Evolutionary conservation across 2,888 invertebrate genomes (phyloP).

Genomic region (Ernsta delagoae): DNA sequence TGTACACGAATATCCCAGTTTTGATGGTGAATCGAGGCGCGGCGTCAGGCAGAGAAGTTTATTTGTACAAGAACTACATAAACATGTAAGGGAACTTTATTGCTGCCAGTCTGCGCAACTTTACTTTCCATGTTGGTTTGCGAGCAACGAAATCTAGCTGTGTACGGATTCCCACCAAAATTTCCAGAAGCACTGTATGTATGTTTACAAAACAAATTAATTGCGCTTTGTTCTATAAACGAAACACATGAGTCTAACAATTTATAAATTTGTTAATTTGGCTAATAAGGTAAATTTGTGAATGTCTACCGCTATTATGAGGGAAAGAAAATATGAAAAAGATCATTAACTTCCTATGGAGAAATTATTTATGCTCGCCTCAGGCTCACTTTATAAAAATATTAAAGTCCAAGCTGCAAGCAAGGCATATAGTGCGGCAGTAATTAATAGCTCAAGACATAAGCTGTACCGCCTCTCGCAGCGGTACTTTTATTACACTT

Average conservation of each 20-base stretch:
- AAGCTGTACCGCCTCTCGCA: constrained; percentile 18
- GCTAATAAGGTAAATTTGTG: neutral
- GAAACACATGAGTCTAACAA: too few species aligned
- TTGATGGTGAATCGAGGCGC: constrained; percentile 43
- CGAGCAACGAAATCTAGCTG: constrained; percentile 59
- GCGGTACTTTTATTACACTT: constrained; percentile 37
- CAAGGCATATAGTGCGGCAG: constrained; percentile 44
- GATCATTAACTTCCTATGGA: neutral
- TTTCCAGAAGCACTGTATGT: constrained; percentile 4
- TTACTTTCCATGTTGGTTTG: constrained; percentile 49
- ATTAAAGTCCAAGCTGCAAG: constrained; percentile 1
- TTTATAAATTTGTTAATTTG: too few species aligned
- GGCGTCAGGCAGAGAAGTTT: constrained; percentile 54
- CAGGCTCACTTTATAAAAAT: neutral
- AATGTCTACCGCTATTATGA: neutral
- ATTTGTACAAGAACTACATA: constrained; percentile 62
- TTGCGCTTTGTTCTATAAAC: neutral
- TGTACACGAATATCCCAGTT: constrained; percentile 49
- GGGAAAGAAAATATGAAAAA: neutral
- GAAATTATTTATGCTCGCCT: neutral
- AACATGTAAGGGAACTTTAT: constrained; percentile 65
- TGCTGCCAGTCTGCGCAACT: constrained; percentile 63
- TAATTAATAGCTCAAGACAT: constrained; percentile 34
- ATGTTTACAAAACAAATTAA: neutral
- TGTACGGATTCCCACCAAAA: constrained; percentile 59